phyloP scores from a whole-genome alignment of 23 tunicate genomes.

The Ascidia mentula region DNA sequence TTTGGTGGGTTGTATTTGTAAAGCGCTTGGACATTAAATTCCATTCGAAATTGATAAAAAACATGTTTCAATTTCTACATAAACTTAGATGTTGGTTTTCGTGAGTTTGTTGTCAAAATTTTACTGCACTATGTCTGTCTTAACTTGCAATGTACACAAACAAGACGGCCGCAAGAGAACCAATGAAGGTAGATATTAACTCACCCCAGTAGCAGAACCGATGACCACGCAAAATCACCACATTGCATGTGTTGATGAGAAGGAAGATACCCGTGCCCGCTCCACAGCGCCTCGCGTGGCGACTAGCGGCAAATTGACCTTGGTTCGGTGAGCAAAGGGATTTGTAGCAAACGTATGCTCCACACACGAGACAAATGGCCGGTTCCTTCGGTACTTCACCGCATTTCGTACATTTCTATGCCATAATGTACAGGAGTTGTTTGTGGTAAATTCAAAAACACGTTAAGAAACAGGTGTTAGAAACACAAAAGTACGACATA shows the following conservation, averaged over 20 bases:
- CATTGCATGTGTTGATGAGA: constrained; percentile 38
- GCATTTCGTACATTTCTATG: constrained; percentile 45
- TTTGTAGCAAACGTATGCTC: constrained; percentile 70
- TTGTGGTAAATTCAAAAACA: too few species aligned
- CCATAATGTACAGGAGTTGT: background rate
- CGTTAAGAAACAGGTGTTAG: too few species aligned
- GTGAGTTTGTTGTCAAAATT: too few species aligned
- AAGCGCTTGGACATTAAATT: too few species aligned
- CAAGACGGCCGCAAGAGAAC: too few species aligned
- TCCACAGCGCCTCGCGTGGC: constrained; percentile 85
- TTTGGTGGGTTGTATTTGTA: too few species aligned
- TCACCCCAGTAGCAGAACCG: constrained; percentile 80
- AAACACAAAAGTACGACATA: too few species aligned
- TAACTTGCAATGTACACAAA: too few species aligned
- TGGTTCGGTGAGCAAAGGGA: constrained; percentile 29
- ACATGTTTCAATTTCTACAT: too few species aligned
- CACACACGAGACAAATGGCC: constrained; percentile 84
- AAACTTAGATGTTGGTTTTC: too few species aligned
- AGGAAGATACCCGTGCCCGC: constrained; percentile 82
- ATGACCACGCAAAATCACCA: constrained; percentile 53
- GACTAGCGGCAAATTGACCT: constrained; percentile 17
- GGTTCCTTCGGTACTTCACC: constrained; percentile 42
- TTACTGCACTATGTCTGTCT: too few species aligned
- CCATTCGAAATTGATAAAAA: too few species aligned
- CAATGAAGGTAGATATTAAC: constrained; percentile 13